Evolutionary conservation across 2,113 vertebrate genomes (phyloP), one percentile per base, ranked within the genome.

Genomic region (Bostrychus sinensis): DNA sequence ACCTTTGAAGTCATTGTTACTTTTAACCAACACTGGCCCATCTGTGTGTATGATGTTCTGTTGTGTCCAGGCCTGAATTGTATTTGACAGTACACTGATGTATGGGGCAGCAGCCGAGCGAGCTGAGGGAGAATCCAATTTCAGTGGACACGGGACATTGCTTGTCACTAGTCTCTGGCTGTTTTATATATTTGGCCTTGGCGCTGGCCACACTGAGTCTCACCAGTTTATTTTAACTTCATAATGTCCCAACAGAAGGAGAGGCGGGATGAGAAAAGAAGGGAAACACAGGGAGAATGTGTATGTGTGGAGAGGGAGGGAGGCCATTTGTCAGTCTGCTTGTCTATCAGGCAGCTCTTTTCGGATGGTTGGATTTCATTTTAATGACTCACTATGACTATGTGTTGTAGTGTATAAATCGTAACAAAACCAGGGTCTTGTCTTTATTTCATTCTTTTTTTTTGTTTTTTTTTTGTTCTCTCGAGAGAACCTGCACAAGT

Each of bases 81-180:
- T 1, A 41, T 67, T 58, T 75, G 43, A 71, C 82, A 66, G 16
- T 14, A 16, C 25, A 48, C 38, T 67, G 59, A 83, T 72, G 61
- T 45, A 72, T 60, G 61, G 51, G 53, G 30, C 41, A 54, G 45
- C 58, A 34, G 38, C 11, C 66, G 10, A 59, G 43, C 17, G 60
- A 72, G 43, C 30, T 36, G 23, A 66, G 37, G 68, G 38, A 39
- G 62, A 78, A 78, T 75, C 66, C 66, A 76, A 81, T 83, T 87
- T 81, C 73, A 51, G 66, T 53, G 62, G 78, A 82, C 76, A 73
- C 30, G 62, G 68, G 62, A 78, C 83, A 75, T 76, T 74, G 66
- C 38, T 50, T 68, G 81, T 83, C 65, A 73, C 55, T 61, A 48
- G n/a, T 72, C 60, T 14, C 26, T 50, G 68, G 46, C 54, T 58